These are phyloP conservation scores for Lobophora halterata DNA, from an alignment of 2,888 invertebrate genomes.

Conservation along the genomic window DNA sequence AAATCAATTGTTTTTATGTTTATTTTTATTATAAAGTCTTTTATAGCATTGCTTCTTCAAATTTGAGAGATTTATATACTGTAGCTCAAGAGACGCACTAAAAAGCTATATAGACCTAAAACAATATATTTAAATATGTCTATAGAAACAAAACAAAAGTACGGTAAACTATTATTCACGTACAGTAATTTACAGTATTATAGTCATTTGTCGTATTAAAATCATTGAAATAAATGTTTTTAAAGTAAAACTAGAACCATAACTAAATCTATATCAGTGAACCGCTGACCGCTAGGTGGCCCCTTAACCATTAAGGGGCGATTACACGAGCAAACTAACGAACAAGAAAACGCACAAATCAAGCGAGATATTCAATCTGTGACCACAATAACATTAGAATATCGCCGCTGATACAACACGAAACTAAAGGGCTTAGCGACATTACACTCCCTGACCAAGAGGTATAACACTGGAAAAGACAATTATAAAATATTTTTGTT, in stretches of 20 bases:
- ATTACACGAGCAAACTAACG: slow-evolving; percentile 30
- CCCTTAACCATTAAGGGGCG: slow-evolving; percentile 17
- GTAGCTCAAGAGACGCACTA: too few species aligned
- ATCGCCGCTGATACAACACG: slow-evolving; percentile 58
- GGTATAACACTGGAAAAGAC: slow-evolving; percentile 37
- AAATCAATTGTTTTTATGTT: too few species aligned
- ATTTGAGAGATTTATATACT: too few species aligned
- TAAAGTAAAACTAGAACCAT: neutral
- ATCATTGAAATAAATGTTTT: too few species aligned
- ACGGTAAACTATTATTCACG: too few species aligned
- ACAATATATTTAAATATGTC: too few species aligned
- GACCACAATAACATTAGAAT: slow-evolving; percentile 72
- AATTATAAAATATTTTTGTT: neutral
- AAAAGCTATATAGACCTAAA: too few species aligned
- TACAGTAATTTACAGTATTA: too few species aligned
- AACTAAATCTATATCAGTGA: slow-evolving; percentile 9
- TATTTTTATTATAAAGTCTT: too few species aligned
- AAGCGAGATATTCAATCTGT: slow-evolving; percentile 74
- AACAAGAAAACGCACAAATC: slow-evolving; percentile 71
- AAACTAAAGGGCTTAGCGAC: slow-evolving; percentile 64
- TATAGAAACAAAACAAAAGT: too few species aligned
- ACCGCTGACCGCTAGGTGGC: slow-evolving; percentile 13
- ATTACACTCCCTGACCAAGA: slow-evolving; percentile 45
- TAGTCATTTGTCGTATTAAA: too few species aligned
- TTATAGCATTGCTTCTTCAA: too few species aligned